Evolutionary conservation across 64 coral and sea anemone species (phyloP), one percentile per base, ranked within the genome.

Genomic region (Stichodactyla mertensii): DNA sequence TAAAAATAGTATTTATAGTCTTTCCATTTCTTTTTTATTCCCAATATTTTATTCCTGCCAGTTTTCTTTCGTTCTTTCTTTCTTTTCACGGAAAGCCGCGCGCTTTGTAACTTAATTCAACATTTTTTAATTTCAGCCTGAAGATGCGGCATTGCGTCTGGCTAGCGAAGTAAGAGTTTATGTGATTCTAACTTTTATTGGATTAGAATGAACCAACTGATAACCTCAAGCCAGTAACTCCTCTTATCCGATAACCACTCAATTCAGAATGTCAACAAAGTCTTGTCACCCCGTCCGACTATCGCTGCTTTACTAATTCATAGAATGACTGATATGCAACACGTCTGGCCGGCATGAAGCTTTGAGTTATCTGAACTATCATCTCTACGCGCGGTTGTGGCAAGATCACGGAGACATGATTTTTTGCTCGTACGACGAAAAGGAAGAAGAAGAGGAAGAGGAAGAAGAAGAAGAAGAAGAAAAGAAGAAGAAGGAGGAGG

Each of bases 201-300:
- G 62, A 23, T 66, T 66, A 66, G 62, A 66, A 66, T 6, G 62
- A 45, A 66, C 20, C 18, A 22, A 66, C 62, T 66, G 62, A 66
- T 66, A 66, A 66, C 62, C 62, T 9, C 20, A n/a, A 66, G 18
- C 12, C 62, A 66, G 62, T 66, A 66, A 66, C 22, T 66, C 62
- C 12, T 66, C 62, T 66, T 66, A 66, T 66, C 62, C 62, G 62
- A 66, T 22, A 66, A 66, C 62, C 62, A 66, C 62, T 66, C 62
- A n/a, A 66, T 6, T 66, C 5, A 8, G 62, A 66, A 66, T 66
- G 62, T 66, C 62, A 66, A 66, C 62, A 66, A 7, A 66, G 62
- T 5, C 62, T 66, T 66, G 62, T 66, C 62, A n/a, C 62, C 9
- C 62, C 22, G 19, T 6, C 18, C 22, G 62, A 66, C 62, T 45